Percentiles rank a stretch among this genome's conserved stretches.
Evolutionary conservation across 2,797 vertebrate genomes (phyloP).

Genomic region (Leptodactylus fallax): DNA sequence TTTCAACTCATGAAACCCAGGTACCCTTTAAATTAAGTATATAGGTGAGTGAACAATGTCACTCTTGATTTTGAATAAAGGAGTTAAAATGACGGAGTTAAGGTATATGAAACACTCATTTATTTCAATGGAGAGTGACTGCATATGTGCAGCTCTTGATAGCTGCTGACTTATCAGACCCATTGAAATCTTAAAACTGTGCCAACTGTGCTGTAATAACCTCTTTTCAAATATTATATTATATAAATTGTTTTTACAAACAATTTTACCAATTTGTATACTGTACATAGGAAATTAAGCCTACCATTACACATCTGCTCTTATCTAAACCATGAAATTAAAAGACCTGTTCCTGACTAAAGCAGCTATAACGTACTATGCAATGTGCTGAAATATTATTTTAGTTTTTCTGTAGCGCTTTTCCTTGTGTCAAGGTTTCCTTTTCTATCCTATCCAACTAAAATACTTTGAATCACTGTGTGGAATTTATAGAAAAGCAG

Average conservation of each 20-base stretch:
- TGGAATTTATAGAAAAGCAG: constrained; percentile 11
- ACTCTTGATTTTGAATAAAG: too few relatives aligned
- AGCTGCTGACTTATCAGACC: not conserved
- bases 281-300: not conserved
- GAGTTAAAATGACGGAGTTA: too few relatives aligned
- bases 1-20: too few relatives aligned
- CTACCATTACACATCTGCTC: not conserved
- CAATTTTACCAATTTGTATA: not conserved
- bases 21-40: too few relatives aligned
- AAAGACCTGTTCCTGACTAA: not conserved
- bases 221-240: not conserved
- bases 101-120: not conserved
- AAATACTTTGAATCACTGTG: constrained; percentile 36
- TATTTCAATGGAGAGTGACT: not conserved
- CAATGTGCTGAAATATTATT: constrained; percentile 4
- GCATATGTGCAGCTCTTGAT: too few relatives aligned
- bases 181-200: not conserved
- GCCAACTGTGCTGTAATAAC: not conserved
- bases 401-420: constrained; percentile 34
- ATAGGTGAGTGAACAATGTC: too few relatives aligned
- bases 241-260: not conserved
- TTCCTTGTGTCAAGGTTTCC: constrained; percentile 52
- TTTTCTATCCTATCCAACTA: constrained; percentile 39
- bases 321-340: not conserved
- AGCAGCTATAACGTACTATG: not conserved